Base-by-base conservation (phyloP, 2,797 vertebrate species). In the Sphenodon punctatus region DNA sequence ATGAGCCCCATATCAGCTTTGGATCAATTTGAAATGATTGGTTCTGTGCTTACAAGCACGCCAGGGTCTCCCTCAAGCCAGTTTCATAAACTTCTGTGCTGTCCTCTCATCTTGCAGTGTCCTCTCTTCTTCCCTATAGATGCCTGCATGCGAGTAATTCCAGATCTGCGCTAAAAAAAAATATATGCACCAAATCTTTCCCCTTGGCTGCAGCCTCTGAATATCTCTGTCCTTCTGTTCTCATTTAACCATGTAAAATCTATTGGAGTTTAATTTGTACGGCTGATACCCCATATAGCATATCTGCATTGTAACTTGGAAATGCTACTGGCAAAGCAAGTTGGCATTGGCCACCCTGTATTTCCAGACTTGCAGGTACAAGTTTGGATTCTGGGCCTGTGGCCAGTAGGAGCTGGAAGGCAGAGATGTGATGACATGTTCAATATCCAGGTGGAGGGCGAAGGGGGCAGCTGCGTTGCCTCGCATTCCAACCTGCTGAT, bases 321-420 rank as follows among this genome's bases (percentile, higher is more conserved):
- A 66, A 87, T 75, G 78, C 89, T 87, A 39, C 2, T 88, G 65
- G 89, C 71, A 87, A 91, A 80, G 58, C 77, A 91, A 88, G 83
- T 83, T 93, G 91, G 82, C 85, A n/a, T n/a, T n/a, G n/a, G n/a
- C n/a, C 48, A 69, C 82, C 73, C 67, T 60, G 67, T 74, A 0
- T 94, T 92, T 94, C 89, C 82, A 92, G 92, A 88, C 91, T 92
- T 94, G 73, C 89, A 93, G 92, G 81, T 93, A 86, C 78, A 84
- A 88, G 88, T 89, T 94, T 89, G 91, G 88, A 56, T 84, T 71
- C 85, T 83, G 89, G 92, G 91, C 89, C 61, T 16, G 5, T 81
- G 84, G 90, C 93, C 92, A 93, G 84, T 77, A 86, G 84, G 88
- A 87, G 67, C 78, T 79, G 92, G 86, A 92, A 90, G 82, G 88